These are phyloP conservation scores for Taenaris catops DNA, from an alignment of 2,888 invertebrate species.

Conservation along the genomic window DNA sequence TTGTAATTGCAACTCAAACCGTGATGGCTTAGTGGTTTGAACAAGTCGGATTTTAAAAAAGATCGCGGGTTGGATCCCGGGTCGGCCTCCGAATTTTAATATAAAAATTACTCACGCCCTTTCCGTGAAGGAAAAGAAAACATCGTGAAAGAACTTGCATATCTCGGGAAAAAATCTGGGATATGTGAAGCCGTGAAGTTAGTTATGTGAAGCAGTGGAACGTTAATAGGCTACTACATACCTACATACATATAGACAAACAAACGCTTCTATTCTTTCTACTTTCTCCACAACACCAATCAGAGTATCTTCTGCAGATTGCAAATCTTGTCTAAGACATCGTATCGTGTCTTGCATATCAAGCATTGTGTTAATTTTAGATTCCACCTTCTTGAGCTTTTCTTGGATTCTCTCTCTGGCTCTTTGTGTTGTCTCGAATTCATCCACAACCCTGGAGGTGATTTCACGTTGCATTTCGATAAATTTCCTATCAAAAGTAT, in stretches of 20 bases:
- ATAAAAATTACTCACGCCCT: too few relatives aligned
- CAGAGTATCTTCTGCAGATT: conserved; percentile 33
- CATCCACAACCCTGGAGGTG: conserved; percentile 37
- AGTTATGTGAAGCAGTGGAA: not conserved
- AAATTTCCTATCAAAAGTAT: conserved; percentile 44
- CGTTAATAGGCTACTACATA: not conserved
- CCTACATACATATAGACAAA: conserved; percentile 24
- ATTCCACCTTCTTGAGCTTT: conserved; percentile 45
- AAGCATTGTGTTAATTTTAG: conserved; percentile 49
- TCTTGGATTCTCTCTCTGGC: conserved; percentile 41
- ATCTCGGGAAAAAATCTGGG: too few relatives aligned
- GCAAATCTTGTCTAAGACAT: conserved; percentile 38
- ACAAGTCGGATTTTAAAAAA: not conserved
- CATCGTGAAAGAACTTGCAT: too few relatives aligned
- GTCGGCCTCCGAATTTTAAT: too few relatives aligned
- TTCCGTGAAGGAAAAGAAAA: too few relatives aligned
- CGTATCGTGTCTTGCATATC: conserved; percentile 43
- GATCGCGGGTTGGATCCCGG: too few relatives aligned
- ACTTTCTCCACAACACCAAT: conserved; percentile 37
- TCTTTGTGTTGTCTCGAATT: conserved; percentile 35
- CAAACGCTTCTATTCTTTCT: conserved; percentile 36
- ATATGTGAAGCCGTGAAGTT: too few relatives aligned
- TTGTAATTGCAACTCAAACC: too few relatives aligned
- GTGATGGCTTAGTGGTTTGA: too few relatives aligned
- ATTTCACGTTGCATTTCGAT: conserved; percentile 48